Evolutionary conservation across 2,797 vertebrate species (phyloP).

Genomic region (Taeniopygia guttata): DNA sequence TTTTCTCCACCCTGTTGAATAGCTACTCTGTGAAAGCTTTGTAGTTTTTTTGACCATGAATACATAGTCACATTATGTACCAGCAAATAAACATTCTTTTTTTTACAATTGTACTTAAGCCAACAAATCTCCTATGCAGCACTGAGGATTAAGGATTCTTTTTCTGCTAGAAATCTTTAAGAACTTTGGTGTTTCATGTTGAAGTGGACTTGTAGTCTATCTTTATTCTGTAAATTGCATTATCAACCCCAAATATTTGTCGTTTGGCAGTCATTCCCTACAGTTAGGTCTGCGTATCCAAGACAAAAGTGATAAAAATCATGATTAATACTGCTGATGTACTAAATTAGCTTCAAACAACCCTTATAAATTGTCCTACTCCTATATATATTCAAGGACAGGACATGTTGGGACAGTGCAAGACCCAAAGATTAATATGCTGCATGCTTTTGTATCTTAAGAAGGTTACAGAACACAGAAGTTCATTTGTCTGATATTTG

Average conservation of each 20-base stretch:
- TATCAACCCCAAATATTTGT: background rate
- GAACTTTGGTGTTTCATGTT: background rate
- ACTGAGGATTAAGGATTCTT: background rate
- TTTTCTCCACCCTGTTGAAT: background rate
- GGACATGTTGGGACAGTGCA: background rate
- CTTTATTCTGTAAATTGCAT: background rate
- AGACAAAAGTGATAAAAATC: background rate
- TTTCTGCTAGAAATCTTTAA: background rate
- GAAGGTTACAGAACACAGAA: background rate
- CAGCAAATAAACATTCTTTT: background rate
- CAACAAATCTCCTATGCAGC: constrained; percentile 18
- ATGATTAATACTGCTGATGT: background rate
- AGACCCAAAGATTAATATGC: background rate
- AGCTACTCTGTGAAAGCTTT: constrained; percentile 9
- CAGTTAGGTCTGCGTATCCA: background rate
- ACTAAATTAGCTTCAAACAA: background rate
- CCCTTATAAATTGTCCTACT: background rate
- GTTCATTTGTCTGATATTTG: background rate
- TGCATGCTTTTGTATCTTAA: background rate
- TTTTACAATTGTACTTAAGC: constrained; percentile 15
- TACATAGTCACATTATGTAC: background rate
- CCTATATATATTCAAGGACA: background rate
- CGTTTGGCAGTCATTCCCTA: background rate
- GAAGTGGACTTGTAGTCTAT: background rate
- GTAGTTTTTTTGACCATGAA: background rate